Base-by-base conservation (phyloP, 2,888 invertebrate genomes). In the Drosophila quinaria region DNA sequence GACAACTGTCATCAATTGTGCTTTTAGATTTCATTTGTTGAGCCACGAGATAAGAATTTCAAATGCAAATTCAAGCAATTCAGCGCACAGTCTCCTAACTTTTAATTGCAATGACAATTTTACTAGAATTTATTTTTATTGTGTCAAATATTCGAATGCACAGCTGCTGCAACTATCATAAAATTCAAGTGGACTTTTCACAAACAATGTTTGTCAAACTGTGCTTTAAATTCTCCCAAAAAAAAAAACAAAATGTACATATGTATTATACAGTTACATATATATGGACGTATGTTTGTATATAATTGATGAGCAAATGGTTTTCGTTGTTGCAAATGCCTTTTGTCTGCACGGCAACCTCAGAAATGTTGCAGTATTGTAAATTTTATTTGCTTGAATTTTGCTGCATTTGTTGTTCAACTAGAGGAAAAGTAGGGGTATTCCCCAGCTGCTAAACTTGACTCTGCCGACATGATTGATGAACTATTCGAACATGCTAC, bases 381-480 rank as follows among this genome's bases (percentile, higher is more conserved):
- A 50, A 61, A 74, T 73, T 68, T 42, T 42, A 54, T 65, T 61
- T 73, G 22, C 54, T 65, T 69, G 60, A 63, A 54, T 67, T 63
- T 70, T 66, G 37, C 39, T 62, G 19, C 33, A 50, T 59, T 66
- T 66, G 37, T 35, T 67, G 29, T 17, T 42, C 41, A 15, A 17
- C 15, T 51, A 3, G 1, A n/a, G 47, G 6, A 0, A 22, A 15
- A 39, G 11, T 31, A 29, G 37, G 49, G 25, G 13, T n/a, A 15
- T 19, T 31, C 49, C 4, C 9, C 10, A 31, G 0, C 41, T 17
- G 25, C 4, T 31, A n/a, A 2, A 6, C 37, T 39, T 17, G n/a
- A 11, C 9, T 35, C 25, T 46, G 51, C 15, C 15, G 10, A 29
- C 29, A 70, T 87, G 81, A 87, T 81, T 87, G 84, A 81, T 87